A percentile compares a stretch with the other conserved stretches of the same genome.
Conservation (phyloP, 2,113 vertebrate genomes). For the Fregata magnificens region DNA sequence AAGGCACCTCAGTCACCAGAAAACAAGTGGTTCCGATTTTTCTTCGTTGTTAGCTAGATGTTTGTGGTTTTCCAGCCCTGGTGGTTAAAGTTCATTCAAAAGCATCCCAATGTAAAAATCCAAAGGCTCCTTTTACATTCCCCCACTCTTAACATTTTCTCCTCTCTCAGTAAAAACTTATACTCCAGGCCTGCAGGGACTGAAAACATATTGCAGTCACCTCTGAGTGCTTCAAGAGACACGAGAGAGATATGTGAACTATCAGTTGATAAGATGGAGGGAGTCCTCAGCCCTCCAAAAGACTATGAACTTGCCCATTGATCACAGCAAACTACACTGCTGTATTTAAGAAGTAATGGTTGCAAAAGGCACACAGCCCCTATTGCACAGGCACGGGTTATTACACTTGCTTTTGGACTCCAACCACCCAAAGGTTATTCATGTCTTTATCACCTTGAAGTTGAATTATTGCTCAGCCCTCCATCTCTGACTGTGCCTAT, state of each 20-base stretch:
- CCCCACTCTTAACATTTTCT: background rate
- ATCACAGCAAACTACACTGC: background rate
- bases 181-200: background rate
- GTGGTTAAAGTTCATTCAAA: constrained; percentile 1
- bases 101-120: background rate
- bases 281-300: background rate
- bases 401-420: background rate
- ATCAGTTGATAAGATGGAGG: background rate
- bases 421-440: background rate
- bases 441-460: background rate
- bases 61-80: background rate
- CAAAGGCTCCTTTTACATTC: background rate
- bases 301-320: background rate
- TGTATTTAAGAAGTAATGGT: background rate
- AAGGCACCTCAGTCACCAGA: background rate
- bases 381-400: background rate
- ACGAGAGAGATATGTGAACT: background rate
- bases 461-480: background rate
- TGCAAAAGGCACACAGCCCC: background rate
- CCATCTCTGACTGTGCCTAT: background rate
- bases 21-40: constrained; percentile 23
- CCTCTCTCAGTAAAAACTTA: background rate
- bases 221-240: background rate
- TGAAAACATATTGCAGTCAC: background rate
- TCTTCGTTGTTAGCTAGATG: background rate